Conservation (phyloP, 1,140 invertebrate species). For the Tetramorium simillimum region DNA sequence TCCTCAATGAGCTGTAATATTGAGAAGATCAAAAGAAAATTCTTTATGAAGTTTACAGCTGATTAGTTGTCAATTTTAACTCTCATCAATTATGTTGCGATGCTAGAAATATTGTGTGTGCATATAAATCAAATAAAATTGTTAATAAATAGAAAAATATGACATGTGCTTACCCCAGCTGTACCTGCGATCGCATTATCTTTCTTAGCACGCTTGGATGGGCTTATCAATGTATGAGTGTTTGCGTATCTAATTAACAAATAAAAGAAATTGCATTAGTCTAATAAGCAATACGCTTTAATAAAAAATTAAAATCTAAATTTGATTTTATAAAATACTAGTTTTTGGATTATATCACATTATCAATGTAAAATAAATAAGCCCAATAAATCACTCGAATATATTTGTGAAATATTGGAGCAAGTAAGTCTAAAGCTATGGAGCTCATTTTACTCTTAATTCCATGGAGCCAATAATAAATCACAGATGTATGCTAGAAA, state of each 20-base stretch:
- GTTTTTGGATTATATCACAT: too few relatives aligned
- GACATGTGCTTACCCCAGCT: slow-evolving; percentile 77
- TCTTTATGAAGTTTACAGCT: background rate
- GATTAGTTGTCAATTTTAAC: slow-evolving; percentile 6
- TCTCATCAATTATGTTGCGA: background rate
- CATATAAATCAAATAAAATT: background rate
- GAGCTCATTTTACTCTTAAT: background rate
- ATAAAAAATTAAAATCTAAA: background rate
- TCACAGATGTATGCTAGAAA: background rate
- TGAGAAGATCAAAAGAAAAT: slow-evolving; percentile 25
- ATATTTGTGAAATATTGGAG: background rate
- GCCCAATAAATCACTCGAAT: too few relatives aligned
- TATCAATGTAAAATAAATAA: too few relatives aligned
- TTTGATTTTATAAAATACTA: background rate
- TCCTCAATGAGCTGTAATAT: slow-evolving; percentile 86
- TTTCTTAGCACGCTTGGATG: slow-evolving; percentile 90
- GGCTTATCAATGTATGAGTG: slow-evolving; percentile 90
- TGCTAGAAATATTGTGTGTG: background rate
- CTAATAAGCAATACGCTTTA: background rate
- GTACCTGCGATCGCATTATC: slow-evolving; percentile 86
- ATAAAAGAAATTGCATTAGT: slow-evolving; percentile 30
- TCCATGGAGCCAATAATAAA: background rate
- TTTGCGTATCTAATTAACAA: slow-evolving; percentile 86
- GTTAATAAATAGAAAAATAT: background rate
- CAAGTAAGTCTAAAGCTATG: background rate